Percentiles rank a stretch among this genome's conserved stretches.
phyloP scores from a whole-genome alignment of 1,140 invertebrate species.

The Homalodisca vitripennis region DNA sequence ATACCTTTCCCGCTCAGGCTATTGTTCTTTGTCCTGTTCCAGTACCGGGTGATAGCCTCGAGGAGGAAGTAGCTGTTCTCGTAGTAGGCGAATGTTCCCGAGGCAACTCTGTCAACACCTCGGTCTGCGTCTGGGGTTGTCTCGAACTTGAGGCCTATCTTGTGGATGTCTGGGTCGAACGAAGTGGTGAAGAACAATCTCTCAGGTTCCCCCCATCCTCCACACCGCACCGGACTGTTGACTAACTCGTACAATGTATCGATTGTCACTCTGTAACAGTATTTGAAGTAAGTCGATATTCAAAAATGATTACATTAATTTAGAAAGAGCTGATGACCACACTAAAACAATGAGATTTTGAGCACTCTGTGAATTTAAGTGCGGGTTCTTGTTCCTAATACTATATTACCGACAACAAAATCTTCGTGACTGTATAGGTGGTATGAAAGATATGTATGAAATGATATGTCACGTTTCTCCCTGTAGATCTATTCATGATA shows the following conservation, averaged over 20 bases:
- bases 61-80: slow-evolving; percentile 55
- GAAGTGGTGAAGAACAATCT: slow-evolving; percentile 68
- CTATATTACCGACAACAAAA: too few relatives aligned
- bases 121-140: slow-evolving; percentile 37
- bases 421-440: too few relatives aligned
- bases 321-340: too few relatives aligned
- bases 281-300: too few relatives aligned
- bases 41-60: background rate
- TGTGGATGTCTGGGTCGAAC: slow-evolving; percentile 59
- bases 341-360: too few relatives aligned
- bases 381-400: too few relatives aligned
- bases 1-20: too few relatives aligned
- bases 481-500: too few relatives aligned
- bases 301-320: too few relatives aligned
- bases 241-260: slow-evolving; percentile 68
- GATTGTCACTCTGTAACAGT: slow-evolving; percentile 73
- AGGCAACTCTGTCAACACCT: slow-evolving; percentile 54
- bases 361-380: too few relatives aligned
- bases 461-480: too few relatives aligned
- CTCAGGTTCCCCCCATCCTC: slow-evolving; percentile 67
- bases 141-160: slow-evolving; percentile 66
- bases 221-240: slow-evolving; percentile 55
- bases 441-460: too few relatives aligned
- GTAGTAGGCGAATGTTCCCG: slow-evolving; percentile 73
- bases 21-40: background rate